Percentiles rank a stretch among this genome's conserved stretches.
phyloP scores from a whole-genome alignment of 2,113 vertebrate genomes.

The Psophia crepitans region DNA sequence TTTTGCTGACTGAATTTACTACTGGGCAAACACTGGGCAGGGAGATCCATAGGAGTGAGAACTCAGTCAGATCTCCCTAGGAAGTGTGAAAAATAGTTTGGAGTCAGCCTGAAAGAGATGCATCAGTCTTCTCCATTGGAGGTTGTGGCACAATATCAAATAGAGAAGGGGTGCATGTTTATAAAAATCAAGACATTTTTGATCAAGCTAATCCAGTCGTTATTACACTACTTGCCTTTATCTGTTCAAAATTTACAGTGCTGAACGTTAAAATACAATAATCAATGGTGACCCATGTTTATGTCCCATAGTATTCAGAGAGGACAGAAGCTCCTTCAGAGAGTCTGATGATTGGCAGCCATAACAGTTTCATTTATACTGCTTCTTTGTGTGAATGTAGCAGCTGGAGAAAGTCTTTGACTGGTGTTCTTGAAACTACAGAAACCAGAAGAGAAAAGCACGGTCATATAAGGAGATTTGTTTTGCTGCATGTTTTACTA shows the following conservation, averaged over 20 bases:
- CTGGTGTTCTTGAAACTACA: neutral
- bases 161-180: neutral
- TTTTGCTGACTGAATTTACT: neutral
- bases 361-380: slow-evolving; percentile 6
- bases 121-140: neutral
- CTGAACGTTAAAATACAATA: slow-evolving; percentile 31
- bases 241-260: neutral
- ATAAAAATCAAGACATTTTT: neutral
- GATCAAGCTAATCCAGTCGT: neutral
- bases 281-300: slow-evolving; percentile 4
- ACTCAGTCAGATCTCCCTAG: neutral
- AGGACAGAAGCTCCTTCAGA: slow-evolving; percentile 52
- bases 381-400: slow-evolving; percentile 14
- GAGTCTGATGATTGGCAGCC: neutral
- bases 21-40: neutral
- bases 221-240: neutral
- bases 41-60: neutral
- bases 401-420: slow-evolving; percentile 26
- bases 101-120: neutral
- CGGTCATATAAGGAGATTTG: neutral
- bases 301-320: neutral
- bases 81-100: neutral
- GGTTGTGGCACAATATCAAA: neutral
- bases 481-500: neutral
- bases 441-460: neutral